Base-by-base conservation (phyloP, 2,888 invertebrate species). In the Meta bourneti region DNA sequence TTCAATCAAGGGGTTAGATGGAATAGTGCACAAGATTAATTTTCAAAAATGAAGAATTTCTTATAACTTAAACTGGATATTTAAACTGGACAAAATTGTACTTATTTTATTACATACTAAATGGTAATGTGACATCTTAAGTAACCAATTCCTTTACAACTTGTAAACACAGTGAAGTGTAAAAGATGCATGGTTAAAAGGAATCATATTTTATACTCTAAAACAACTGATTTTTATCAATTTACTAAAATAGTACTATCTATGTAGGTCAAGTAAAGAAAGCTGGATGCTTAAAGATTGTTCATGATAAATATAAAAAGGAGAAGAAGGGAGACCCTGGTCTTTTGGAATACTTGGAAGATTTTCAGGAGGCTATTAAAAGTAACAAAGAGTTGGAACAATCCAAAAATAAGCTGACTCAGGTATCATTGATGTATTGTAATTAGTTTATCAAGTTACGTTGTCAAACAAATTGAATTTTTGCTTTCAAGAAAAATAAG, bases 231-330 rank as follows among this genome's bases (percentile, higher is more conserved):
- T 20, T 9, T 16, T 70, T 70, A 19, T 16, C 19, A 70, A 19
- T 16, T 70, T 34, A 34, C 34, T 34, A 20, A 34, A 11, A 1
- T 11, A 75, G 16, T 75, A 34, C 1, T 34, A 34, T 34, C 34
- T 34, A 34, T 84, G 9, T 13, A 92, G 89, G 92, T 0, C 96
- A 97, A 93, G 98, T 99, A 0, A 99, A 99, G 94, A 99, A 99
- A 95, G 97, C 97, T 94, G 97, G 97, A 0, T 96, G 98, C 91
- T 95, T 99, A 93, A 99, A 99, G 95, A 99, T 99, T 81, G 96
- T 97, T 0, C 98, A 99, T 95, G 98, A 99, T 13, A 92, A 88
- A 93, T 98, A 97, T 94, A 96, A 97, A 92, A 96, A 96, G 6
- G 97, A 97, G 94, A 98, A 97, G 94, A 96, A 96, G 54, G 96